Percentiles rank a stretch among this genome's conserved stretches.
Evolutionary conservation across 2,888 invertebrate species (phyloP).

Genomic region (Erebia palarica): DNA sequence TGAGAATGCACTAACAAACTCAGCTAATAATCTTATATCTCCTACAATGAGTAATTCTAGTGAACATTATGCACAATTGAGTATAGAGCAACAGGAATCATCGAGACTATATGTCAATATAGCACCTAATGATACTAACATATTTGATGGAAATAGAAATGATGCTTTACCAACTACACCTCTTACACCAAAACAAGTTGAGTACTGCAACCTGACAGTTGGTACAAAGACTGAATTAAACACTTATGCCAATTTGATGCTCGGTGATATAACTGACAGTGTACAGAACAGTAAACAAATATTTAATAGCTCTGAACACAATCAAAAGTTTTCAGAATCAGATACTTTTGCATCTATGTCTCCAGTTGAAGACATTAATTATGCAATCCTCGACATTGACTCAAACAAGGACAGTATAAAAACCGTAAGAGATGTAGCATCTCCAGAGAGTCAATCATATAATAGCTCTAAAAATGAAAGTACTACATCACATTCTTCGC

Average conservation of each 20-base stretch:
- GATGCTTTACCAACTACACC: constrained; percentile 65
- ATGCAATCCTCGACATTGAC: constrained; percentile 90
- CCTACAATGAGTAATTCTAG: constrained; percentile 73
- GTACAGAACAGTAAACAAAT: constrained; percentile 57
- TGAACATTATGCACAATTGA: constrained; percentile 76
- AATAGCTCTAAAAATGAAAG: constrained; percentile 64
- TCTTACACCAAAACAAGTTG: constrained; percentile 67
- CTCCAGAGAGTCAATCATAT: constrained; percentile 63
- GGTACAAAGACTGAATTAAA: constrained; percentile 62
- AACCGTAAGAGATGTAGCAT: constrained; percentile 52
- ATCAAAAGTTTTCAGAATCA: constrained; percentile 71
- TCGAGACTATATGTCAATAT: constrained; percentile 75
- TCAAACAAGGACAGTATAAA: constrained; percentile 69
- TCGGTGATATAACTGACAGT: constrained; percentile 64
- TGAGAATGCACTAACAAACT: constrained; percentile 47
- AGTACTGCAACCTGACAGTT: constrained; percentile 67
- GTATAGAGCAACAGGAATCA: constrained; percentile 66
- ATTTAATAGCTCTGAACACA: constrained; percentile 54
- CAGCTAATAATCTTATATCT: constrained; percentile 55
- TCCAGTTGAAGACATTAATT: constrained; percentile 82
- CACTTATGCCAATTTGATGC: constrained; percentile 70
- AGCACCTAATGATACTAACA: constrained; percentile 56
- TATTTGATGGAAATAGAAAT: constrained; percentile 52
- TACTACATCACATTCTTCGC: constrained; percentile 57
- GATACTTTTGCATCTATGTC: constrained; percentile 72